Percentiles rank a stretch among this genome's conserved stretches.
Evolutionary conservation across 2,113 vertebrate genomes (phyloP).

Genomic region (Todiramphus saurophagus): DNA sequence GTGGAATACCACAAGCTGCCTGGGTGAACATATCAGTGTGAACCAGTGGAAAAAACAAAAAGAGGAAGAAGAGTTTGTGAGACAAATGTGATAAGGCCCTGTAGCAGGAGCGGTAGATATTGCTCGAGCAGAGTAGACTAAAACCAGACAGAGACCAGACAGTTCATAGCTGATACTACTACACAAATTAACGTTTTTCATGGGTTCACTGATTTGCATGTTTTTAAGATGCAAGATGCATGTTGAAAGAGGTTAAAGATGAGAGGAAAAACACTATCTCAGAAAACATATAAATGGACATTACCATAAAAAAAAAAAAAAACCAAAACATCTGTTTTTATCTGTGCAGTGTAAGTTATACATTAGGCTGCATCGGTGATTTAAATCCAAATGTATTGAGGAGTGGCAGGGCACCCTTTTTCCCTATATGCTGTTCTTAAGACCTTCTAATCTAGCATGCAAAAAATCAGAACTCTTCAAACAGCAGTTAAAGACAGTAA

Average conservation of each 20-base stretch:
- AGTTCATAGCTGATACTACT: background rate
- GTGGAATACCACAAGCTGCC: background rate
- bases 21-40: background rate
- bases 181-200: background rate
- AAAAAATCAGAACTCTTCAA: background rate
- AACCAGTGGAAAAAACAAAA: background rate
- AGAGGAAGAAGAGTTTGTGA: background rate
- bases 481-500: background rate
- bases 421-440: background rate
- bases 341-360: background rate
- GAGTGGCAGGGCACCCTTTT: background rate
- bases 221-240: background rate
- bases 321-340: too few species aligned
- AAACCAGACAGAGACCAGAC: background rate
- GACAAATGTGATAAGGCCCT: background rate
- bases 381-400: background rate
- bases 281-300: background rate
- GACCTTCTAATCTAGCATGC: background rate
- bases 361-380: background rate
- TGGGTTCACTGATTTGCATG: background rate
- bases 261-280: background rate
- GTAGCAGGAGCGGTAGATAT: background rate
- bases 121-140: background rate
- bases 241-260: background rate
- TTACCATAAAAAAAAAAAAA: background rate